Evolutionary conservation across 2,113 vertebrate genomes (phyloP).

Genomic region (Plestiodon gilberti): DNA sequence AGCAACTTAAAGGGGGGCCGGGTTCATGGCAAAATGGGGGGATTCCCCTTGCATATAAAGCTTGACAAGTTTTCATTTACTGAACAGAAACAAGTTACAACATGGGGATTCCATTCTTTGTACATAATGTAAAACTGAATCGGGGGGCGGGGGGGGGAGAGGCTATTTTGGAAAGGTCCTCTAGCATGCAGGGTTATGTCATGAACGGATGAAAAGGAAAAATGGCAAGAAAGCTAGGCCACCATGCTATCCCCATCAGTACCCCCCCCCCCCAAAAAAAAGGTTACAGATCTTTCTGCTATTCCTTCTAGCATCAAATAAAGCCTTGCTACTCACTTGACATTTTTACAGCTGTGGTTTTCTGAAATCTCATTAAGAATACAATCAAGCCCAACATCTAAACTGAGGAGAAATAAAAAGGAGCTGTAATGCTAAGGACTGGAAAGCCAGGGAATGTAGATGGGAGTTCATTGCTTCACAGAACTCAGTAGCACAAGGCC

Average conservation of each 20-base stretch:
- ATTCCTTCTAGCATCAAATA: not conserved
- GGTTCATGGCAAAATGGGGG: not conserved
- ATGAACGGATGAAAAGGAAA: not conserved
- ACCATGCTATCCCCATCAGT: not conserved
- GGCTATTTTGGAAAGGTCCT: not conserved
- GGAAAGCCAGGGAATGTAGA: not conserved
- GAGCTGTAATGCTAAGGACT: not conserved
- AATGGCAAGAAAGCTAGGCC: slow-evolving; percentile 3
- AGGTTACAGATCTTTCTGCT: not conserved
- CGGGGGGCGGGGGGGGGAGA: too few relatives aligned
- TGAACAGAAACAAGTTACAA: not conserved
- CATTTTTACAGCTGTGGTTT: not conserved
- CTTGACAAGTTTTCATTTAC: not conserved
- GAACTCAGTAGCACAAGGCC: not conserved
- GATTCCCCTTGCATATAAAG: not conserved
- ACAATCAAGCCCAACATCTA: not conserved
- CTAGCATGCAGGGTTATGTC: not conserved
- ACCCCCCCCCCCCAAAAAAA: too few relatives aligned
- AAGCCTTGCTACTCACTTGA: not conserved
- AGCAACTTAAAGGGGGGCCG: not conserved
- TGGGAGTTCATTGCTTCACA: not conserved
- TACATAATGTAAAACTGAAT: not conserved
- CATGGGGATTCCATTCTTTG: not conserved
- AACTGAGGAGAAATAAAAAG: not conserved
- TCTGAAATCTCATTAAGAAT: not conserved